Base-by-base conservation (phyloP, 2,797 vertebrate genomes). In the Selene dorsalis region DNA sequence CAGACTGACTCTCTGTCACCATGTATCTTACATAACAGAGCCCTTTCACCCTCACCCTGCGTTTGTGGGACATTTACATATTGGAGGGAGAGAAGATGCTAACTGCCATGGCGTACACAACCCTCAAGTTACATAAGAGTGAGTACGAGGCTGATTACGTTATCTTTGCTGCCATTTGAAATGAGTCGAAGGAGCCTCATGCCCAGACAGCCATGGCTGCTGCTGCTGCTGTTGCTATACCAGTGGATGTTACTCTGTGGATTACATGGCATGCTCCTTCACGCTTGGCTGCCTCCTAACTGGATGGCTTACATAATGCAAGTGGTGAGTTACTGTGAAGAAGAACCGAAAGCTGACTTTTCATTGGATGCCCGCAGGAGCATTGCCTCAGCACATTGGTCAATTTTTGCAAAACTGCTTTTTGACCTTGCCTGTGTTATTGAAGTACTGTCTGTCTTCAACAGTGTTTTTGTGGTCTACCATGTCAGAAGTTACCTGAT, bases 101-200 rank as follows among this genome's bases (percentile, higher is more conserved):
- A 28, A 93, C 89, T 0, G 95, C 96, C 61, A 96, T 95, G 96
- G 95, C 96, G 39, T 96, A 96, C 73, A 96, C 95, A 22, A 92
- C 93, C 85, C 95, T 97, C 78, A 95, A 95, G 90, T 84, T 96
- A 75, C 96, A 97, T 93, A 96, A 95, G 95, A 98, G 97, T 98
- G 95, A 96, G 96, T 88, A 77, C n/a, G 62, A 77, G 14, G 30
- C 66, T n/a, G 45, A 68, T 66, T 14, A 35, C 24, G 4, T 73
- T 73, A 41, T 83, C 61, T 73, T 22, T 39, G 4, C 7, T 64
- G 64, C n/a, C 2, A 4, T 12, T 38, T 53, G 39, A 52, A 67
- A 58, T 72, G 12, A 82, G 48, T 80, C 75, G 64, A 61, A 69
- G 43, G 69, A 56, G 63, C 48, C 55, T 75, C 38, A 47, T 70